Evolutionary conservation across 2,113 vertebrate genomes (phyloP), one percentile per base, ranked within the genome.

Genomic region (Callospermophilus lateralis): DNA sequence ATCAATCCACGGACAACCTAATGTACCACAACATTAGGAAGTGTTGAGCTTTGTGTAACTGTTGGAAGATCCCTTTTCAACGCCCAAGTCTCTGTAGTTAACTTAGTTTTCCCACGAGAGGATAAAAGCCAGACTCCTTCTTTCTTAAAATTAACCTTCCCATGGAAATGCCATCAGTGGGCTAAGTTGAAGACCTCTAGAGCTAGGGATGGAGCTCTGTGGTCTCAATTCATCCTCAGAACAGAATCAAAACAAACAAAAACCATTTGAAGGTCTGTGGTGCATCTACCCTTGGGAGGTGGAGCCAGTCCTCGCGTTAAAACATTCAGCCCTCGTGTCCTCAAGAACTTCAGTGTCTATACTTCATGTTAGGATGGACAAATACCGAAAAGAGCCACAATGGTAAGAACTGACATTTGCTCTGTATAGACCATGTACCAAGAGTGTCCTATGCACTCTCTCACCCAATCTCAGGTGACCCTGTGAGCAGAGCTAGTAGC

Each of bases 21-120:
- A n/a, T n/a, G 2, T 63, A 94, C 45, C 78, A 89, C 96, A 96
- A 96, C 68, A 88, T 86, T 84, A 96, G 96, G 93, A 98, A 93
- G 58, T 96, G 83, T 96, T 81, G 94, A 90, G 77, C 39, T 81
- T 91, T 61, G 53, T n/a, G 15, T 53, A 81, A 55, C 61, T 22
- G 1, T 51, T 73, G 20, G 28, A 92, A 89, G 76, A 88, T 42
- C 73, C 51, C 89, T 51, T 16, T 1, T 61, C 39, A 48, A 34
- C 93, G 39, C 24, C 91, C 85, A 42, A 70, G 16, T 19, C 32
- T 70, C 61, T 70, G 10, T 53, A 68, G 26, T 5, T 91, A 28
- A 48, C 83, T 93, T 53, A 37, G 87, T 16, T 96, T 96, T 94
- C 83, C 78, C 93, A 24, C 19, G 65, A 94, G 5, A 90, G 34